Percentiles rank a stretch among this genome's conserved stretches.
Evolutionary conservation across 2,888 invertebrate genomes (phyloP).

Genomic region (Pachliopta kotzebuea): DNA sequence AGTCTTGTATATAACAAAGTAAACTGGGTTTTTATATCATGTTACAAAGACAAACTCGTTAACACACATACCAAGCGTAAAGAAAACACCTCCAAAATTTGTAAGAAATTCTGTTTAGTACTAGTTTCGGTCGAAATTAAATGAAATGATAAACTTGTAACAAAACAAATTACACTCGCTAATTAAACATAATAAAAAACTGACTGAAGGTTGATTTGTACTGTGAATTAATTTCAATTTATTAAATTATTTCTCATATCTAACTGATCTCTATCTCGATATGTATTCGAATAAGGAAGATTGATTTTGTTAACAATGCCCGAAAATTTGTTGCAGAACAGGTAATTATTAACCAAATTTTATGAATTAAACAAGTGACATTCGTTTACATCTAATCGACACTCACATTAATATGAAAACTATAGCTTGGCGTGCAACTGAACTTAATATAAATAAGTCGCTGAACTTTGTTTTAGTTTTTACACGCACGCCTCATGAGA

Average conservation of each 20-base stretch:
- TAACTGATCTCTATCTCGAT: no score
- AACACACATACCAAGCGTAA: no score
- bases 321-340: neutral
- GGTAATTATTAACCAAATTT: neutral
- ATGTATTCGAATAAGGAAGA: neutral
- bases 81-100: no score
- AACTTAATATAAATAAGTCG: conserved; percentile 1
- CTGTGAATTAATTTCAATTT: neutral
- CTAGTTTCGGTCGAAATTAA: no score
- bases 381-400: neutral
- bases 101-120: no score
- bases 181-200: neutral
- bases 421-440: neutral
- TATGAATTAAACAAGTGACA: neutral
- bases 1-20: neutral
- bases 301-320: neutral
- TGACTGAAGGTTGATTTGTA: neutral
- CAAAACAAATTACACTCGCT: neutral
- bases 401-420: neutral
- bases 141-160: no score
- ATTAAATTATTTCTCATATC: neutral
- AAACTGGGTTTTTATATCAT: neutral
- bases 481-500: conserved; percentile 10
- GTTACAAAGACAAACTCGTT: no score
- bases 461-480: conserved; percentile 10